Evolutionary conservation across 2,113 vertebrate species (phyloP).

Genomic region (Narcine bancroftii): DNA sequence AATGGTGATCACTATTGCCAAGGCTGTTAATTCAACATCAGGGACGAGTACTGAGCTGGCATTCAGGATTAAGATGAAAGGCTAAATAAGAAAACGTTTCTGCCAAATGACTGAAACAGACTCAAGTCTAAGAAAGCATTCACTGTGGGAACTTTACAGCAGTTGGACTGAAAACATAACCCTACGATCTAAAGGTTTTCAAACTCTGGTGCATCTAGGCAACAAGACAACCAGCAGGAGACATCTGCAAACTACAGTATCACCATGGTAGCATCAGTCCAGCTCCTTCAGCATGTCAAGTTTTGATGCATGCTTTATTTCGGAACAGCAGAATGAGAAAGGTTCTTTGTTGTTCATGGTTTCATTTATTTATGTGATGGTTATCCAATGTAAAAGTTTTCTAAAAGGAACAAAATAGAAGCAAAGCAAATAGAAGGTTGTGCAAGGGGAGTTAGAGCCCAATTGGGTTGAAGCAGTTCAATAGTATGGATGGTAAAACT

Average conservation of each 20-base stretch:
- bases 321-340: background rate
- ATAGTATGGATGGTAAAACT: background rate
- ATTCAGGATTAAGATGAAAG: background rate
- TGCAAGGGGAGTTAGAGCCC: no score
- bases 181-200: background rate
- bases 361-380: no score
- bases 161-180: background rate
- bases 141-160: conserved; percentile 25
- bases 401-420: background rate
- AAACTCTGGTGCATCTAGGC: background rate
- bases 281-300: background rate
- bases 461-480: background rate
- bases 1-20: background rate
- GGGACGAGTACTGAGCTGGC: background rate
- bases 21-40: background rate
- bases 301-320: background rate
- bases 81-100: background rate
- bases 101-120: background rate
- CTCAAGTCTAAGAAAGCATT: background rate
- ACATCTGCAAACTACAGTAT: conserved; percentile 2
- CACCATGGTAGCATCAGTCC: conserved; percentile 18
- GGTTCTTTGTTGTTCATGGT: background rate
- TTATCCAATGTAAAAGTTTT: background rate
- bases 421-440: background rate
- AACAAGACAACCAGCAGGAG: background rate